phyloP scores from a whole-genome alignment of 2,797 vertebrate species.

The Pangasius sanitwongsei region DNA sequence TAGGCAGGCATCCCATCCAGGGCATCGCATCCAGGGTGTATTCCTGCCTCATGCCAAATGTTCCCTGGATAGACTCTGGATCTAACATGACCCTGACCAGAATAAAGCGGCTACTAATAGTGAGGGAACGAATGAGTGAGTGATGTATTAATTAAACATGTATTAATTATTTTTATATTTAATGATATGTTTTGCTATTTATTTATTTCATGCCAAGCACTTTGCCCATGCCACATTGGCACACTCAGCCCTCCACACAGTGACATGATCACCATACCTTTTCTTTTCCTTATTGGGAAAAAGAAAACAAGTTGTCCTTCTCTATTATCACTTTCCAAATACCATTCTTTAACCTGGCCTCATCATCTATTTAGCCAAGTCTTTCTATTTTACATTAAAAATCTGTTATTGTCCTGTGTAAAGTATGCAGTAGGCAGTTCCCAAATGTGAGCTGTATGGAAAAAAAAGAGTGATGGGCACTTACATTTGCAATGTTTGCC shows the following conservation, averaged over 20 bases:
- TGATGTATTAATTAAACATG: not conserved
- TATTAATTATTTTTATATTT: not conserved
- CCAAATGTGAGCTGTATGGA: not conserved
- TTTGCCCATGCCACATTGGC: not conserved
- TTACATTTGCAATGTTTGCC: conserved; percentile 77
- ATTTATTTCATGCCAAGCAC: not conserved
- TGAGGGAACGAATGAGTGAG: not conserved
- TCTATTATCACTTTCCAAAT: not conserved
- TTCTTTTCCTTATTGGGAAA: not conserved
- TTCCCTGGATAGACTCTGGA: not conserved
- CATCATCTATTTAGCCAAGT: not conserved
- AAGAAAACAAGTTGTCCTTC: not conserved
- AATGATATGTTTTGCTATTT: not conserved
- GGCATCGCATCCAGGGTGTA: not conserved
- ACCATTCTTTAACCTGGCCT: too few species aligned
- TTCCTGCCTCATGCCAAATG: not conserved
- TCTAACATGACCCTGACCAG: not conserved
- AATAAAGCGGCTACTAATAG: not conserved
- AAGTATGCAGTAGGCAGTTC: not conserved
- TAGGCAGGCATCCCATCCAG: not conserved
- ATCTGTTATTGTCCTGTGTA: not conserved
- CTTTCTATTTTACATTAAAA: not conserved
- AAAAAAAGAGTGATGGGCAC: conserved; percentile 55
- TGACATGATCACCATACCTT: not conserved
- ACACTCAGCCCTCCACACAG: not conserved